phyloP scores from a whole-genome alignment of 2,113 vertebrate genomes.

The Gracilinanus agilis region DNA sequence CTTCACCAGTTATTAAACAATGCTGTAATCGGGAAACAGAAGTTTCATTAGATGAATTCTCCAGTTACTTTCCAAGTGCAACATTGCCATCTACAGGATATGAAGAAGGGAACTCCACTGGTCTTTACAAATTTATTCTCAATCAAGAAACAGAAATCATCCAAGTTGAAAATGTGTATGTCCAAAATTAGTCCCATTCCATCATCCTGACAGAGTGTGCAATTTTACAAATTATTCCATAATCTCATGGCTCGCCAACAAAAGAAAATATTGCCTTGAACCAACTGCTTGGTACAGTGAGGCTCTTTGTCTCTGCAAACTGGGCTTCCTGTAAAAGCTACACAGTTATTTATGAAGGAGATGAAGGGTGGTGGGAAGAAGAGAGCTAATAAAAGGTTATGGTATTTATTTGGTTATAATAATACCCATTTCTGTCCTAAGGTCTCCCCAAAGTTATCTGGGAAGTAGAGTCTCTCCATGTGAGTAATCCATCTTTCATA shows the following conservation, averaged over 20 bases:
- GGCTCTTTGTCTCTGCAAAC: slow-evolving; percentile 52
- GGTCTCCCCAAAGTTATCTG: not conserved
- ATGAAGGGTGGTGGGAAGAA: not conserved
- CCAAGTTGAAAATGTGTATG: slow-evolving; percentile 73
- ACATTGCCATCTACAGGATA: slow-evolving; percentile 88
- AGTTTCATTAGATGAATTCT: not conserved
- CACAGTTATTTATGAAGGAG: slow-evolving; percentile 32
- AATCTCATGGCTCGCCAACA: slow-evolving; percentile 67
- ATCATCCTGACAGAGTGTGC: slow-evolving; percentile 70
- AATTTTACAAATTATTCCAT: slow-evolving; percentile 76
- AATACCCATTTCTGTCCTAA: not conserved
- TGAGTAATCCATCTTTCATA: not conserved
- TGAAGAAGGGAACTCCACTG: slow-evolving; percentile 37
- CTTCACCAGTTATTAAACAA: slow-evolving; percentile 75
- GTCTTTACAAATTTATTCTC: slow-evolving; percentile 42
- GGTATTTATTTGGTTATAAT: not conserved
- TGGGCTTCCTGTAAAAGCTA: slow-evolving; percentile 60
- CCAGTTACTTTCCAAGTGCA: slow-evolving; percentile 73
- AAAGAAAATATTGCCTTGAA: slow-evolving; percentile 69
- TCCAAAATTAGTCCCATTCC: slow-evolving; percentile 76
- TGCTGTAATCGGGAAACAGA: slow-evolving; percentile 34
- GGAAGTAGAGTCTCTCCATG: not conserved
- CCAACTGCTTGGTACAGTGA: slow-evolving; percentile 28
- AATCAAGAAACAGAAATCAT: slow-evolving; percentile 63
- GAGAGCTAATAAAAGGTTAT: slow-evolving; percentile 32